These are phyloP conservation scores for Escarpia spicata DNA, from an alignment of 2,888 invertebrate species.

Conservation along the genomic window DNA sequence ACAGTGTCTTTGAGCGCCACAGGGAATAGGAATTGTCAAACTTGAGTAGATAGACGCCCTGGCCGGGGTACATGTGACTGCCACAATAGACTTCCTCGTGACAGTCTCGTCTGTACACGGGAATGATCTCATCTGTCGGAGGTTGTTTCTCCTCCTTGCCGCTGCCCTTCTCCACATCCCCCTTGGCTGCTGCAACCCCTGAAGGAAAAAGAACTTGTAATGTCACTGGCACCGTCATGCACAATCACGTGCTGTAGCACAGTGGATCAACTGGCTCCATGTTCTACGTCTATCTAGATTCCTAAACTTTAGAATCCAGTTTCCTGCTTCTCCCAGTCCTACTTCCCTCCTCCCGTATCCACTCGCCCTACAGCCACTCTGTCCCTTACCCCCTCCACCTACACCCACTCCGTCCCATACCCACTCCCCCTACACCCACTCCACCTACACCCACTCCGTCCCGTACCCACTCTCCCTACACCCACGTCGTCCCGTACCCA, in stretches of 20 bases:
- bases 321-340: too few species aligned
- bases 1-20: slow-evolving; percentile 98
- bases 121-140: slow-evolving; percentile 83
- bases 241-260: not conserved
- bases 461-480: too few species aligned
- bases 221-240: slow-evolving; percentile 10
- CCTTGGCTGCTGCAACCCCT: slow-evolving; percentile 43
- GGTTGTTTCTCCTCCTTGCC: slow-evolving; percentile 66
- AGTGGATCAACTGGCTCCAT: too few species aligned
- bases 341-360: too few species aligned
- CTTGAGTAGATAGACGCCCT: slow-evolving; percentile 96
- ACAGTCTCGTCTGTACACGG: slow-evolving; percentile 94
- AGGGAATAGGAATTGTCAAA: slow-evolving; percentile 99
- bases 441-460: too few species aligned
- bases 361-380: too few species aligned
- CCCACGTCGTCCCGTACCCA: too few species aligned
- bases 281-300: too few species aligned
- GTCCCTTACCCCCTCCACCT: too few species aligned
- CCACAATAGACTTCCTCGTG: slow-evolving; percentile 98
- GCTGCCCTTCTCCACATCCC: slow-evolving; percentile 74
- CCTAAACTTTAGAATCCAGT: too few species aligned
- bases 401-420: too few species aligned
- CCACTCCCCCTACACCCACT: too few species aligned
- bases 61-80: slow-evolving; percentile 94
- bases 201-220: not conserved